Percentiles rank a stretch among this genome's conserved stretches.
Evolutionary conservation across 2,797 vertebrate genomes (phyloP).

Genomic region (Sebastes diaconus): DNA sequence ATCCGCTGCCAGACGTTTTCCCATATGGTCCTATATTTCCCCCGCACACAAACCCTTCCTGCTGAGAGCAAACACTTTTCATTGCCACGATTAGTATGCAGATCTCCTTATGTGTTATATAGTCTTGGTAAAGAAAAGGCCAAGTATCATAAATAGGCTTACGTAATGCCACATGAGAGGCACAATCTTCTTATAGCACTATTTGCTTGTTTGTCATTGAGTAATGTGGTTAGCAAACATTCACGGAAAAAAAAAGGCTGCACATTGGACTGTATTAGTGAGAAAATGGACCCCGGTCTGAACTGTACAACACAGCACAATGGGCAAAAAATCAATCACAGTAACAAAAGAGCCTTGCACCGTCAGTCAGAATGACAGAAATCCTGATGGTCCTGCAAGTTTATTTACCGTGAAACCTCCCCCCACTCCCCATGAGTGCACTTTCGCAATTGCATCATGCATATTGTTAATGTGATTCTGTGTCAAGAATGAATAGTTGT

Average conservation of each 20-base stretch:
- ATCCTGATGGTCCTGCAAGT: background rate
- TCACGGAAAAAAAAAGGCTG: constrained; percentile 10
- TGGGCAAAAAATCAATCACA: constrained; percentile 6
- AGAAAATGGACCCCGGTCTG: background rate
- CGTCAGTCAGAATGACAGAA: constrained; percentile 2
- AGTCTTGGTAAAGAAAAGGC: constrained; percentile 24
- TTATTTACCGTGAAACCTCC: constrained; percentile 14
- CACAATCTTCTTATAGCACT: constrained; percentile 48
- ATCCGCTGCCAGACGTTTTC: constrained; percentile 44
- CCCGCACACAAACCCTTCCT: constrained; percentile 46
- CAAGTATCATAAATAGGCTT: constrained; percentile 44
- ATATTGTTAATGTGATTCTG: constrained; percentile 2
- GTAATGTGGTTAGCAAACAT: constrained; percentile 28
- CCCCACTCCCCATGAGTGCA: too few relatives aligned
- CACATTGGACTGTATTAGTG: background rate
- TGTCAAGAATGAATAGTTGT: constrained; percentile 5
- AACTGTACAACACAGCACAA: constrained; percentile 10
- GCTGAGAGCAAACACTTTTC: constrained; percentile 35
- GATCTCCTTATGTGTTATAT: constrained; percentile 42
- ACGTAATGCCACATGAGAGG: constrained; percentile 26
- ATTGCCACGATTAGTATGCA: constrained; percentile 42
- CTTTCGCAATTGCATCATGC: background rate
- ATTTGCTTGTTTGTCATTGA: constrained; percentile 44
- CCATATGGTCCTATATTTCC: constrained; percentile 62
- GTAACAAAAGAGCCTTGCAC: background rate